Evolutionary conservation across 2,113 vertebrate species (phyloP), one percentile per base, ranked within the genome.

Genomic region (Eurypyga helias): DNA sequence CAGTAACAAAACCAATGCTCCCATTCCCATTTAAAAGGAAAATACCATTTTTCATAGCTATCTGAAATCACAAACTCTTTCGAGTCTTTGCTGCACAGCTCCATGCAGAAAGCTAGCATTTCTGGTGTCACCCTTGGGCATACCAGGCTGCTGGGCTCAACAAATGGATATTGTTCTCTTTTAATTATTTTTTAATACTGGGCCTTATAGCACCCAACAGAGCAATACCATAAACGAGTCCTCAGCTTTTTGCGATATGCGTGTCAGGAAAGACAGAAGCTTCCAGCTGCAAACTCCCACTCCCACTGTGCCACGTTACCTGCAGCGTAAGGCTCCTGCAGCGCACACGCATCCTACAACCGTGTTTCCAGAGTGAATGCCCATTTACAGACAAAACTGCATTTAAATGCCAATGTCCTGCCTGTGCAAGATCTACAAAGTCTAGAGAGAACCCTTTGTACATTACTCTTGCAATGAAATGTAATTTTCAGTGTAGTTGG

Each of bases 311-410:
- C 29, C 54, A 51, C 4, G 1, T 36, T 29, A 83, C 89, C 83
- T 71, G 45, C 33, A 58, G 58, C 1, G 1, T 23, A 19, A 85
- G 26, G 52, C 29, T 79, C 62, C 79, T 25, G 52, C 1, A 1
- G 60, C 3, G 2, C 0, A 1, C 31, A n/a, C 3, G 2, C 49
- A 54, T 52, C n/a, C 71, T 0, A 0, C 43, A 43, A 11, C 6
- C 8, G 1, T 9, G 25, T 34, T 36, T 48, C 72, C 46, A 38
- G 69, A 91, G 17, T 43, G 9, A 81, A 77, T 46, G 25, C 7
- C 65, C 69, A 45, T 48, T 87, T 78, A 55, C 54, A 92, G 80
- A 84, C 17, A 83, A 93, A 87, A 20, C 8, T 60, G 33, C 46
- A 48, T 48, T 83, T 84, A 87, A 87, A 87, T 51, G 55, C 15